Conservation (phyloP, 2,113 vertebrate genomes). For the Sitta europaea region DNA sequence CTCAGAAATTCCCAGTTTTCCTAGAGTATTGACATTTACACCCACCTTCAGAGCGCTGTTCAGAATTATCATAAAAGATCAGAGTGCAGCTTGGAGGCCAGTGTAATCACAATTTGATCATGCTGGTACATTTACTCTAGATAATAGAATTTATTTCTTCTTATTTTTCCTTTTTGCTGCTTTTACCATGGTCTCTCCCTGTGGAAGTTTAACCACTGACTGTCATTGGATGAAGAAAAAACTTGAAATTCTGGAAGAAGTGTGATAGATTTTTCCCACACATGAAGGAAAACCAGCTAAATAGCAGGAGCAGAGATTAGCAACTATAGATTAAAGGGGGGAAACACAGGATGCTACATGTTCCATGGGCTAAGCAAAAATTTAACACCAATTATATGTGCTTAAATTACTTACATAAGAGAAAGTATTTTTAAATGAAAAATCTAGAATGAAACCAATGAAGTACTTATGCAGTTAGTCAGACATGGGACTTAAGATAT, state of each 20-base stretch:
- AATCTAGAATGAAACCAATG: not conserved
- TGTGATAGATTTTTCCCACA: not conserved
- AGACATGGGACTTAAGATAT: not conserved
- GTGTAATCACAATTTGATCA: not conserved
- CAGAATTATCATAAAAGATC: not conserved
- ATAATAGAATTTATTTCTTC: conserved; percentile 20
- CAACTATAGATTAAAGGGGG: not conserved
- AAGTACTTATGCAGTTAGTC: not conserved
- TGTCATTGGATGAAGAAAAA: not conserved
- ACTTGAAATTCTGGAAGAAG: not conserved
- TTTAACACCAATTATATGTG: not conserved
- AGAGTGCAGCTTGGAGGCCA: conserved; percentile 10
- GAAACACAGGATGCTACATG: not conserved
- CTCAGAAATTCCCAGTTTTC: not conserved
- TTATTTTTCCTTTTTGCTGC: not conserved
- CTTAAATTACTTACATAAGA: not conserved
- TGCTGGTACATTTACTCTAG: conserved; percentile 11
- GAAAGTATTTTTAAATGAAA: not conserved
- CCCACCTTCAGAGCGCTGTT: not conserved
- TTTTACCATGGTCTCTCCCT: not conserved
- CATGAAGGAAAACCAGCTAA: fast-evolving
- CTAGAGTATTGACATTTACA: not conserved
- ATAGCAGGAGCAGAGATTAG: not conserved
- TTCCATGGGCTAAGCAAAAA: not conserved
- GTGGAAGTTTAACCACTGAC: not conserved